Evolutionary conservation across 2,797 vertebrate species (phyloP), one percentile per base, ranked within the genome.

Genomic region (Aulostomus chinensis): DNA sequence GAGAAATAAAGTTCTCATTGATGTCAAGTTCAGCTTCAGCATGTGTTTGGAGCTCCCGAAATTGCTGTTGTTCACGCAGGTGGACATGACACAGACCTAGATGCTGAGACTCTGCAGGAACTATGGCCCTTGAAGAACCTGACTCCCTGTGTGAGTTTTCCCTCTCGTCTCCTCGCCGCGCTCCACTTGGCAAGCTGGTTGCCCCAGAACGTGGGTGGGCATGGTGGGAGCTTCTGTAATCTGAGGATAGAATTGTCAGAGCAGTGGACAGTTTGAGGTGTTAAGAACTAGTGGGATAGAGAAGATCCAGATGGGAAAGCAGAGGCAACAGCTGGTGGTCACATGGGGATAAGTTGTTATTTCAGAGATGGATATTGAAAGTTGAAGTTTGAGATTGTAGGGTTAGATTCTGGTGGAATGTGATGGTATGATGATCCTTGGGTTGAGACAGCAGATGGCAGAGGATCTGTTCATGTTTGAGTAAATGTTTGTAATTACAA

Each of bases 41-140:
- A 15, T 92, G 92, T 72, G 89, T 91, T 83, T 93, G 95, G 80
- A 94, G 88, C 61, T 95, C 89, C 64, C 88, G 93, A 58, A 94
- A 91, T 81, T 96, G 95, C 78, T 93, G 94, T 84, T 95, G 94
- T 78, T 97, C 96, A 79, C 85, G 94, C 83, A 98, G 92, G 83
- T 98, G 95, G 82, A 98, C 91, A 86, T 98, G 96, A 88, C 96
- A 98, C 84, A 98, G 91, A 80, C 95, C 93, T 86, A 98, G 89
- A 87, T 97, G 94, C 88, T 98, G 95, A 62, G 95, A 87, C 81
- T 94, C 91, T 32, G 91, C 80, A 43, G 93, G 87, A 36, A 88
- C 85, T 53, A 90, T 21, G 20, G 87, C 78, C 69, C 90, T 88
- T 58, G 82, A 82, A 49, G 82, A 78, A 43, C 83, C 91, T 58